A percentile compares a stretch with the other conserved stretches of the same genome.
Conservation (phyloP, 2,113 vertebrate genomes). For the Athene cunicularia region DNA sequence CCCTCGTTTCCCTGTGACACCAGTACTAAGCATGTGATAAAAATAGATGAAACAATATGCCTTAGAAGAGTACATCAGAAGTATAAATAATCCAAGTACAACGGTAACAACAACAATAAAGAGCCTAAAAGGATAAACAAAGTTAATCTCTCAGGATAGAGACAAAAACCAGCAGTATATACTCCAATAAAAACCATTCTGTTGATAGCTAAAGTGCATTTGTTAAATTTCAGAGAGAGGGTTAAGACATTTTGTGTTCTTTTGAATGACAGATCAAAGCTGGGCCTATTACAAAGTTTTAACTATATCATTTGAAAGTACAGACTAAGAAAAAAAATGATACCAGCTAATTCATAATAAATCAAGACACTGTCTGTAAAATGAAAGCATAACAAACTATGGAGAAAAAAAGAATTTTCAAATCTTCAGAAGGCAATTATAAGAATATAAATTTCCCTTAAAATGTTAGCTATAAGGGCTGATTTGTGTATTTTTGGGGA, state of each 20-base stretch:
- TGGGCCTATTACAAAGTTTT: not conserved
- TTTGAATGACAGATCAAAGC: not conserved
- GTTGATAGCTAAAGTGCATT: not conserved
- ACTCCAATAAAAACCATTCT: not conserved
- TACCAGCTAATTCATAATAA: not conserved
- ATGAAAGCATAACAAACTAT: not conserved
- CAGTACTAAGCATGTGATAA: not conserved
- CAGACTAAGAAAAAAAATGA: not conserved
- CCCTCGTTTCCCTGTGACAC: not conserved
- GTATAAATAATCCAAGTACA: not conserved
- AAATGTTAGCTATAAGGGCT: not conserved
- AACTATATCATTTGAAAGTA: not conserved
- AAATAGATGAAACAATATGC: not conserved
- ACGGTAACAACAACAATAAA: not conserved
- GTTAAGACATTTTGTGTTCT: not conserved
- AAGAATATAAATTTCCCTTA: not conserved
- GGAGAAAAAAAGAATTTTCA: not conserved
- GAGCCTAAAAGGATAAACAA: not conserved
- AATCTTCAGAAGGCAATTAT: not conserved
- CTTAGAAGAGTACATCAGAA: not conserved
- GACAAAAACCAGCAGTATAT: not conserved
- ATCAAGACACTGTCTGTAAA: not conserved
- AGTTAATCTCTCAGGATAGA: not conserved
- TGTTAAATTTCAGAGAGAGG: not conserved
- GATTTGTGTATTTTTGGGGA: not conserved